These are phyloP conservation scores for Polydrusus tereticollis DNA, from an alignment of 2,888 invertebrate species.

Conservation along the genomic window DNA sequence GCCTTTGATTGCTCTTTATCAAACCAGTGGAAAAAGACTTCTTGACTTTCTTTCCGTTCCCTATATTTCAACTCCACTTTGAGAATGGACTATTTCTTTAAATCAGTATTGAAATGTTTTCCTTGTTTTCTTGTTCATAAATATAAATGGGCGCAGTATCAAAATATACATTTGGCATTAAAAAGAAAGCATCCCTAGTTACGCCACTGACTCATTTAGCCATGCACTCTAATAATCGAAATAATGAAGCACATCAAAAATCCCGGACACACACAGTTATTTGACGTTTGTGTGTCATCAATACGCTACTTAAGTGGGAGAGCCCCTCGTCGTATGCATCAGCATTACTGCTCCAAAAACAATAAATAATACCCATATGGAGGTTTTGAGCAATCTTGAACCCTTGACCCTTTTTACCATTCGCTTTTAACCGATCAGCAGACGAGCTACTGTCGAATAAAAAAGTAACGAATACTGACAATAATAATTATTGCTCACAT, in stretches of 20 bases:
- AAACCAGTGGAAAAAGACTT: too few relatives aligned
- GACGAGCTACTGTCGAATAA: background rate
- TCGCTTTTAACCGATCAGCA: slow-evolving; percentile 23
- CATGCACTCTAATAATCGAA: slow-evolving; percentile 16
- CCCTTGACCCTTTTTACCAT: slow-evolving; percentile 42
- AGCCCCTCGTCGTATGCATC: slow-evolving; percentile 51
- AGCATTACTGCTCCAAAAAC: slow-evolving; percentile 58
- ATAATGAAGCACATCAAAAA: slow-evolving; percentile 17
- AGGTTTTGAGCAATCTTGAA: slow-evolving; percentile 33
- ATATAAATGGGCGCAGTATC: too few relatives aligned
- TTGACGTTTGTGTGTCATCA: slow-evolving; percentile 51
- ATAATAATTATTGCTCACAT: too few relatives aligned
- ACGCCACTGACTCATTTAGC: background rate
- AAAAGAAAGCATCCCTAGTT: background rate
- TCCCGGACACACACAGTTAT: background rate
- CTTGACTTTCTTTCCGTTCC: too few relatives aligned
- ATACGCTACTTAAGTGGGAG: slow-evolving; percentile 59
- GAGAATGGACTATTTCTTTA: too few relatives aligned
- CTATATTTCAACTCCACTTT: too few relatives aligned
- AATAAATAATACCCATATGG: slow-evolving; percentile 27
- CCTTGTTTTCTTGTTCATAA: too few relatives aligned
- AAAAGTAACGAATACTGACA: background rate
- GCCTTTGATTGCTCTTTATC: too few relatives aligned
- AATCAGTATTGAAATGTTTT: too few relatives aligned
- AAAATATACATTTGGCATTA: too few relatives aligned